Evolutionary conservation across 2,113 vertebrate genomes (phyloP), one percentile per base, ranked within the genome.

Genomic region (Brachionichthys hirsutus): DNA sequence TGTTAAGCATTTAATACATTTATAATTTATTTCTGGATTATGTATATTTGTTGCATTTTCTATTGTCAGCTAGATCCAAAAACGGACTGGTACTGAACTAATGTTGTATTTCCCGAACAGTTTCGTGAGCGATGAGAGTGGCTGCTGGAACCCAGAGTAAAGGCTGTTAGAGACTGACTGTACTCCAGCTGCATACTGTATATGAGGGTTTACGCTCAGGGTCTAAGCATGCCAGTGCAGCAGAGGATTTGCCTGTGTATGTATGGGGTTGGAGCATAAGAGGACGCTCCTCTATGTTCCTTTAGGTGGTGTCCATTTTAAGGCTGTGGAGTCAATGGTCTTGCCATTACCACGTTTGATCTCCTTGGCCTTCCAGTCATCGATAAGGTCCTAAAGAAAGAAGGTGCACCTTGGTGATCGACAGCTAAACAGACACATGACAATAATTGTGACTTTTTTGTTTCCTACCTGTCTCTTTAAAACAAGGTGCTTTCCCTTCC

Each of bases 261-360:
- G 57, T 53, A 41, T 54, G 48, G 58, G 36, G 65, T 16, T 24
- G 46, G 34, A 19, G 9, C 30, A 62, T 49, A 18, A 66, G n/a
- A 15, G 52, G 41, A 65, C 63, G 62, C 45, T 59, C 51, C 45
- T 65, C 78, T 94, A 98, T 78, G 95, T 96, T 84, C 96, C 96
- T 92, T 98, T 99, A 15, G 97, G 95, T 55, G 95, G 95, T 63
- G 94, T 98, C 97, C 97, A 98, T 89, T 99, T 99, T 81, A 99
- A 92, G 87, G 95, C 95, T 80, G 91, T 90, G 56, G 95, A 94
- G 78, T 99, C 97, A 78, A 99, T 98, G 75, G 90, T 93, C 89
- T 98, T 98, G 85, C 91, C 89, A 75, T 93, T 94, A 56, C 95
- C 94, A 50, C 95, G 92, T 82, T 96, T 98, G 72, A 92, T 92